Percentiles rank a stretch among this genome's conserved stretches.
Conservation (phyloP, 2,113 vertebrate genomes). For the Andinoacara biseriatus region DNA sequence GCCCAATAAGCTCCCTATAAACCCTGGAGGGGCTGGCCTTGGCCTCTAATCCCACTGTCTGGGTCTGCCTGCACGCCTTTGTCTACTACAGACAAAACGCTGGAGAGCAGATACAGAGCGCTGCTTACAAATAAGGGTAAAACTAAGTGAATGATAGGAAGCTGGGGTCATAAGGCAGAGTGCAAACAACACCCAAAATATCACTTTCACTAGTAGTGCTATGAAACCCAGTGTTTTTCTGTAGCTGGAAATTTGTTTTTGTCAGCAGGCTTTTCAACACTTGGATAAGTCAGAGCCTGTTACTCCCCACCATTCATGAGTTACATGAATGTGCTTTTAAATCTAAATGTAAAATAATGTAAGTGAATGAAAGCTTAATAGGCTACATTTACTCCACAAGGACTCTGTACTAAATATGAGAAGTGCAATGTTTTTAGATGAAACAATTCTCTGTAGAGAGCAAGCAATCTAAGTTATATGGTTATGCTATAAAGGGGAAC, state of each 20-base stretch:
- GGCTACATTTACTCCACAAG: not conserved
- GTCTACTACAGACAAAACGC: slow-evolving; percentile 13
- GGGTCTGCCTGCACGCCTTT: slow-evolving; percentile 34
- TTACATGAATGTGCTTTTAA: not conserved
- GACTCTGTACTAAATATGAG: slow-evolving; percentile 1
- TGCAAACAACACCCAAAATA: not conserved
- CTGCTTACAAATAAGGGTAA: slow-evolving; percentile 20
- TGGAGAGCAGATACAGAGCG: not conserved
- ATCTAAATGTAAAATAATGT: not conserved
- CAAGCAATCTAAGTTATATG: not conserved
- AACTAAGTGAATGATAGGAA: not conserved
- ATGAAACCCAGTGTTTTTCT: not conserved
- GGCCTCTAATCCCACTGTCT: slow-evolving; percentile 62
- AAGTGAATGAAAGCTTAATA: not conserved
- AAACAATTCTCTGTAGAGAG: slow-evolving; percentile 32
- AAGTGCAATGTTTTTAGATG: slow-evolving; percentile 10
- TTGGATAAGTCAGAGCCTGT: not conserved
- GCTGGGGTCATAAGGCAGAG: not conserved
- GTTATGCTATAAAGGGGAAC: slow-evolving; percentile 24
- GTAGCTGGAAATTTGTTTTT: not conserved
- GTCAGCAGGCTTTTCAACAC: slow-evolving; percentile 4
- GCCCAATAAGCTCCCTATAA: slow-evolving; percentile 39
- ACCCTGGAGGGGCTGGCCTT: not conserved
- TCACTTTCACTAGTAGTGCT: not conserved
- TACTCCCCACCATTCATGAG: not conserved